These are phyloP conservation scores for Anhinga anhinga DNA, from an alignment of 2,113 vertebrate genomes.

Conservation along the genomic window DNA sequence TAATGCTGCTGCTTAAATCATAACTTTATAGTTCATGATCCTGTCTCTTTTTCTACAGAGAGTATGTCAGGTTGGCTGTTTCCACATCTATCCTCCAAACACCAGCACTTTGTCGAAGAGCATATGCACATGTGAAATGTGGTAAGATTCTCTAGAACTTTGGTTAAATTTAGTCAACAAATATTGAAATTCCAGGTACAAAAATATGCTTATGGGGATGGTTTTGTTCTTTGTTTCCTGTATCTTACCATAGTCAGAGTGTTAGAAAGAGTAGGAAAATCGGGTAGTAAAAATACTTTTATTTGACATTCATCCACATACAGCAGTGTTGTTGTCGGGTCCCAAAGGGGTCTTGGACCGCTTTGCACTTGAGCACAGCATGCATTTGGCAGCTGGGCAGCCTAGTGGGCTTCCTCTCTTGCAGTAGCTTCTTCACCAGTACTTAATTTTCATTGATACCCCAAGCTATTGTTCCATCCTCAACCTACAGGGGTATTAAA, in stretches of 20 bases:
- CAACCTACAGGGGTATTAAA: not conserved
- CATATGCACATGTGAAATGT: not conserved
- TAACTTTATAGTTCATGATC: not conserved
- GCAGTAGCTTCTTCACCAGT: not conserved
- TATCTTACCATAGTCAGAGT: not conserved
- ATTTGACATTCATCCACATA: not conserved
- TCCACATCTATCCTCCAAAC: slow-evolving; percentile 14
- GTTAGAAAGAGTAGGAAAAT: not conserved
- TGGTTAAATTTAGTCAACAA: not conserved
- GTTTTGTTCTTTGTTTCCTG: not conserved
- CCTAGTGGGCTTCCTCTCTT: not conserved
- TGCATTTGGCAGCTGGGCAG: not conserved
- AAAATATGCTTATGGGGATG: not conserved
- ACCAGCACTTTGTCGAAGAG: slow-evolving; percentile 2
- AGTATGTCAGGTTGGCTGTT: not conserved
- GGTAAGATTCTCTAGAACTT: not conserved
- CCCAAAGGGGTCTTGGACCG: not conserved
- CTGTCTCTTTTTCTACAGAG: slow-evolving; percentile 5
- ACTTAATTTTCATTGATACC: not conserved
- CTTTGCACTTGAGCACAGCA: not conserved
- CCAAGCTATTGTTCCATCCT: not conserved
- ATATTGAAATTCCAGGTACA: not conserved
- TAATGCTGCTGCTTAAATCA: slow-evolving; percentile 28
- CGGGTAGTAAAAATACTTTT: not conserved
- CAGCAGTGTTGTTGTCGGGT: not conserved